Evolutionary conservation across 2,888 invertebrate genomes (phyloP), one percentile per base, ranked within the genome.

Genomic region (Leptogaster cylindrica): DNA sequence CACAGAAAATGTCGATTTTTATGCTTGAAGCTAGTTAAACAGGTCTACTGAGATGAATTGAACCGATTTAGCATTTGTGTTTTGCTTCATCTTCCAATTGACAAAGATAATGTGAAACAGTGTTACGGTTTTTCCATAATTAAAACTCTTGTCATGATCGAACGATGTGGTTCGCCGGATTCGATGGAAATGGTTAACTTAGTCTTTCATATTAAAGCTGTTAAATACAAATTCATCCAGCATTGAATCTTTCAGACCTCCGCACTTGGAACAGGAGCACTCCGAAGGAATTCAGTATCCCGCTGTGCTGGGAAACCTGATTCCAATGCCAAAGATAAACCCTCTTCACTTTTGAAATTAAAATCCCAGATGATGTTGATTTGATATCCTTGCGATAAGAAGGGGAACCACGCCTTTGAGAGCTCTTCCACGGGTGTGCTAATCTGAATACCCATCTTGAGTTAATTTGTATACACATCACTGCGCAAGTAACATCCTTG

Each of bases 371-470:
- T 41, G 18, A 41, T 18, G 18, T 6, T 4, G 18, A 14, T 14
- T 2, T 18, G 41, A 41, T 41, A 41, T 41, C 41, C 41, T 41
- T 41, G 41, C 16, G 41, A 41, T 41, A 41, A 41, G 18, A 41
- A n/a, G n/a, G n/a, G n/a, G 41, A 41, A 18, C 41, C 41, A 41
- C 41, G 18, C 41, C 41, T 41, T 41, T 18, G 18, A 41, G 41
- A 16, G 16, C 14, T 16, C 18, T 12, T 16, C 18, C 18, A 18
- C 18, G 41, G 41, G 41, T 41, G 41, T 41, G 18, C 41, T 41
- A 41, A 41, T 41, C 41, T 7, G 41, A 41, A 16, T 18, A 41
- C 18, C 41, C 41, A 14, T 14, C 18, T 41, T 18, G 18, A 41
- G 10, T 18, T 16, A n/a, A n/a, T 10, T 41, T 18, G 5, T 18